Base-by-base conservation (phyloP, 2,113 vertebrate species). In the Malurus alboscapulatus region DNA sequence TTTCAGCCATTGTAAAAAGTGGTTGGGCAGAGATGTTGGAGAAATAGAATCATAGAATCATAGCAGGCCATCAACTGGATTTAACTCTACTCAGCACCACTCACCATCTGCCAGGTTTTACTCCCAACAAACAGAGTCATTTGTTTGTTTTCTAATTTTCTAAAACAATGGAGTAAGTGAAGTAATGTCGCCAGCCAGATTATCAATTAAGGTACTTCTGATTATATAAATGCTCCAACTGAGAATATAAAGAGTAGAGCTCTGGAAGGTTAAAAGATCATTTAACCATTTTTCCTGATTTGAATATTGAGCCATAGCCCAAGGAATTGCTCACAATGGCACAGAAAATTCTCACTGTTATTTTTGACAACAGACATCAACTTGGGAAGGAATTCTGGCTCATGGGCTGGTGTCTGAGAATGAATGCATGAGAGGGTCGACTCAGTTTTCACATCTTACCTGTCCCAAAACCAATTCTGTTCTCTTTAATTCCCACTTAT, bases 381-480 rank as follows among this genome's bases (percentile, higher is more conserved):
- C 1, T 79, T 65, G 4, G 8, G 13, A 59, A 68, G 27, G n/a
- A 55, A 73, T 75, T 75, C 44, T 48, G 17, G 1, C 30, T 82
- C 36, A 27, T 1, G 1, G 32, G 1, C 3, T 57, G 9, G 1
- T 61, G 30, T n/a, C 17, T 48, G 10, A 74, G 21, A 51, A 7
- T 30, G 13, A 77, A 8, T 53, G 4, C 19, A 36, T 36, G 30
- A 40, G 30, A 17, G 14, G 4, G 0, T 32, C 90, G 19, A 32
- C 27, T 54, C 7, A 6, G 3, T 59, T 83, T 79, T 73, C 10
- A 73, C 12, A 32, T 38, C 17, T 57, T 1, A 0, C 8, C 12
- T 74, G 17, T 38, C 25, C 5, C 26, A 83, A 63, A 83, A 47
- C 2, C 2, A 38, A 36, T 17, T 50, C 5, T 74, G 32, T 58